Evolutionary conservation across 37 sponge, comb jelly and placozoan species (phyloP).

Genomic region (Spongilla lacustris): DNA sequence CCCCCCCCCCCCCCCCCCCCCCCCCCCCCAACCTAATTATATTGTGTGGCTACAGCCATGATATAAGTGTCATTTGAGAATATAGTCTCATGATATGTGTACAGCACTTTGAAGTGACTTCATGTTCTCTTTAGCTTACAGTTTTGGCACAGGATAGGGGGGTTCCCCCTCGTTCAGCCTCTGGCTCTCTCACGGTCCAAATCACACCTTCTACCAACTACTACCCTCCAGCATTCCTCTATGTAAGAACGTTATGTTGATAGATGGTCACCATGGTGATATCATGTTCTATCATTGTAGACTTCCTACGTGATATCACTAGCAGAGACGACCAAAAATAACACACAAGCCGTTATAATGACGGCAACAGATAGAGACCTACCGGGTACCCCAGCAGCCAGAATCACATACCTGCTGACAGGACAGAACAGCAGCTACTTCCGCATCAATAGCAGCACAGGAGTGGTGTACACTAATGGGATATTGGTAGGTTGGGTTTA

Average conservation of each 20-base stretch:
- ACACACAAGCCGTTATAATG: conserved; percentile 36
- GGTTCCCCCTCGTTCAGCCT: background rate
- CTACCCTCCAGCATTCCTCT: conserved; percentile 20
- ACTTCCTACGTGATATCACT: background rate
- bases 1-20: no score
- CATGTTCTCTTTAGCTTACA: background rate
- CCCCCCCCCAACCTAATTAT: no score
- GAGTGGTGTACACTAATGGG: conserved; percentile 15
- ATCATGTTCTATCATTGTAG: background rate
- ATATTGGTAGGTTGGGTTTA: conserved; percentile 11
- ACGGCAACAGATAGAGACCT: conserved; percentile 53
- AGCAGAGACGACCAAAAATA: conserved; percentile 23
- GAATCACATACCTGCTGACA: conserved; percentile 26
- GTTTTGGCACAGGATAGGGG: background rate
- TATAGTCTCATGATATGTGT: no score
- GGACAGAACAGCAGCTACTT: conserved; percentile 10
- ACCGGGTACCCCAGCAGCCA: conserved; percentile 4
- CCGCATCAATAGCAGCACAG: conserved; percentile 27
- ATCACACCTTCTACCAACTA: conserved; percentile 27
- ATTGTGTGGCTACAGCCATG: no score
- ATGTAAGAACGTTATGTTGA: background rate
- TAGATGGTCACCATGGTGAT: background rate
- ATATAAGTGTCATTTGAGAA: no score
- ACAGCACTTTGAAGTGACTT: no score
- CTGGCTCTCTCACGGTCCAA: background rate